Percentiles rank a stretch among this genome's conserved stretches.
Evolutionary conservation across 1,140 invertebrate species (phyloP).

Genomic region (Dinoponera quadriceps): DNA sequence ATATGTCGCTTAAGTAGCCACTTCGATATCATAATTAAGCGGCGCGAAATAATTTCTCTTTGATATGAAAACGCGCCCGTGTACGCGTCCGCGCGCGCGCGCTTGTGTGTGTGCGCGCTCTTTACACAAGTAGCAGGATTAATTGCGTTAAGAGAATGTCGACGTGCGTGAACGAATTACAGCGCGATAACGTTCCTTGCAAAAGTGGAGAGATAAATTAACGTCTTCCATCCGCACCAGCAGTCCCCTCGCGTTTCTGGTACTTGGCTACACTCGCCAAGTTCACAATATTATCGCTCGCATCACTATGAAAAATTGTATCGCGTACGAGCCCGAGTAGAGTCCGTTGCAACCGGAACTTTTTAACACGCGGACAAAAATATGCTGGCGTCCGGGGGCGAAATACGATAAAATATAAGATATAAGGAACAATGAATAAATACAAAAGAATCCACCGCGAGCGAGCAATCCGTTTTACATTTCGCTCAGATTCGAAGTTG

Average conservation of each 20-base stretch:
- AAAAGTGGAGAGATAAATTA: slow-evolving; percentile 60
- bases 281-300: slow-evolving; percentile 59
- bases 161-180: slow-evolving; percentile 57
- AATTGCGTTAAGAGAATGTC: slow-evolving; percentile 55
- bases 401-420: slow-evolving; percentile 15
- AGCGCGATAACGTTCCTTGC: slow-evolving; percentile 54
- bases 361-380: slow-evolving; percentile 32
- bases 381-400: slow-evolving; percentile 2
- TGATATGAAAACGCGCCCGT: slow-evolving; percentile 9
- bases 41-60: slow-evolving; percentile 41
- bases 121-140: slow-evolving; percentile 42
- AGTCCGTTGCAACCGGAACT: slow-evolving; percentile 31
- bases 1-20: slow-evolving; percentile 31
- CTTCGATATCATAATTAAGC: slow-evolving; percentile 36
- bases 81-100: too few species aligned
- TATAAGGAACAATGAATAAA: slow-evolving; percentile 7
- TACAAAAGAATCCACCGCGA: background rate
- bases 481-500: background rate
- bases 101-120: background rate
- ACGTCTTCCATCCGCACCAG: slow-evolving; percentile 52
- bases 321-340: background rate
- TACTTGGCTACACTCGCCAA: slow-evolving; percentile 46
- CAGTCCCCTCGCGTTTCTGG: slow-evolving; percentile 50
- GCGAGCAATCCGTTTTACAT: background rate
- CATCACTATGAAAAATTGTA: slow-evolving; percentile 51